These are phyloP conservation scores for Austrofundulus limnaeus DNA, from an alignment of 2,113 vertebrate species.

Conservation along the genomic window DNA sequence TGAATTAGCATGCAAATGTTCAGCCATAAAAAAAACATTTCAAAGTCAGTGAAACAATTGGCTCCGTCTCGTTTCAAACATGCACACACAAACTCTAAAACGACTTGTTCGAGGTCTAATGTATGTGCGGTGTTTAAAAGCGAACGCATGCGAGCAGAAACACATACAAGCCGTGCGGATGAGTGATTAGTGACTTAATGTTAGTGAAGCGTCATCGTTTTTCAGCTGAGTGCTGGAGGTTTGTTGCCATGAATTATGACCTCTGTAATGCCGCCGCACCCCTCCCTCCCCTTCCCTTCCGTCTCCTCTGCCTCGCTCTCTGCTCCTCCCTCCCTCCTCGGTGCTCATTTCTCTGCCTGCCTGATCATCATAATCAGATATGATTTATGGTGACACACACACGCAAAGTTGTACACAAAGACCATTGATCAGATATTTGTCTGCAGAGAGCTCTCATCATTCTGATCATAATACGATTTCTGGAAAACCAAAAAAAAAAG, in stretches of 20 bases:
- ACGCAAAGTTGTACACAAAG: slow-evolving; percentile 8
- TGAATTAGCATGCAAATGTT: slow-evolving; percentile 24
- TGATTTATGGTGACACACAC: slow-evolving; percentile 59
- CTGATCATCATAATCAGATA: slow-evolving; percentile 60
- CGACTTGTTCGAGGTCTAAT: slow-evolving; percentile 54
- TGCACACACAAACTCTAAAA: background rate
- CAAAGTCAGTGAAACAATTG: slow-evolving; percentile 35
- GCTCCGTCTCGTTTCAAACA: slow-evolving; percentile 1
- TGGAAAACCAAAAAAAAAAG: slow-evolving; percentile 31
- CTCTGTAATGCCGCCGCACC: slow-evolving; percentile 43
- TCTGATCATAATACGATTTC: slow-evolving; percentile 51
- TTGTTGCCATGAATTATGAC: slow-evolving; percentile 67
- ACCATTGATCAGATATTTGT: slow-evolving; percentile 62
- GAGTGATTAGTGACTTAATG: slow-evolving; percentile 69
- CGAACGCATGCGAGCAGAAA: slow-evolving; percentile 36
- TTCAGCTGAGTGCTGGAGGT: slow-evolving; percentile 53
- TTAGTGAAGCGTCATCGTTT: slow-evolving; percentile 64
- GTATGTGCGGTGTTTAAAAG: slow-evolving; percentile 44
- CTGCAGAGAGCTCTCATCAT: slow-evolving; percentile 46
- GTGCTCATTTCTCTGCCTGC: slow-evolving; percentile 44
- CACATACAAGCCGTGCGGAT: slow-evolving; percentile 29
- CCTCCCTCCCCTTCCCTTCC: slow-evolving; percentile 24
- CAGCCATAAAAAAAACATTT: slow-evolving; percentile 19
- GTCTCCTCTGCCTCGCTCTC: slow-evolving; percentile 9
- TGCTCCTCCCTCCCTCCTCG: slow-evolving; percentile 25